A percentile compares a stretch with the other conserved stretches of the same genome.
Conservation (phyloP, 2,797 vertebrate species). For the Sebastes diploproa region DNA sequence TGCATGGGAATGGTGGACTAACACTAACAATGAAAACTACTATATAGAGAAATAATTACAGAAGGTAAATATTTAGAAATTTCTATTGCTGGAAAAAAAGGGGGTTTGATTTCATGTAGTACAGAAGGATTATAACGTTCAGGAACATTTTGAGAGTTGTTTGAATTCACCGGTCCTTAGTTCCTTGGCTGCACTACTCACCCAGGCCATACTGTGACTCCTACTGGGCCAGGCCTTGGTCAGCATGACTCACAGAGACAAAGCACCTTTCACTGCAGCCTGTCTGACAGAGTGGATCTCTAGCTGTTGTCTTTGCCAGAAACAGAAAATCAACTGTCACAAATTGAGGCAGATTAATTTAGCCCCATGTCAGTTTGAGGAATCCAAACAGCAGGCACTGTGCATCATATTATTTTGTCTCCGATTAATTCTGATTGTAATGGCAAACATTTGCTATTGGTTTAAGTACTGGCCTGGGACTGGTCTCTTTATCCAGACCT, state of each 20-base stretch:
- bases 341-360: not conserved
- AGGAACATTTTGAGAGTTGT: not conserved
- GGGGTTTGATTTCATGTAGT: not conserved
- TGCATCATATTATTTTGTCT: not conserved
- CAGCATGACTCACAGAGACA: slow-evolving; percentile 4
- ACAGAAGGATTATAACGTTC: not conserved
- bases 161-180: not conserved
- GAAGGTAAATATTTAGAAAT: not conserved
- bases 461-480: not conserved
- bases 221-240: not conserved
- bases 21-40: not conserved
- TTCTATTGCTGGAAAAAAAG: not conserved
- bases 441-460: slow-evolving; percentile 17
- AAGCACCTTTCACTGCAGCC: slow-evolving; percentile 16
- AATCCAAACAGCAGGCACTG: not conserved
- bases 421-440: not conserved
- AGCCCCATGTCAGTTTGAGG: not conserved
- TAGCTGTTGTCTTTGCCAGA: slow-evolving; percentile 9
- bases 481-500: not conserved
- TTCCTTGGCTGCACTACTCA: not conserved
- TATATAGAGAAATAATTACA: not conserved
- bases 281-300: not conserved
- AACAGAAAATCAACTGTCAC: slow-evolving; percentile 1
- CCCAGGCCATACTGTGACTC: not conserved
- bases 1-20: not conserved